Conservation (phyloP, 2,797 vertebrate genomes). For the Podargus strigoides region DNA sequence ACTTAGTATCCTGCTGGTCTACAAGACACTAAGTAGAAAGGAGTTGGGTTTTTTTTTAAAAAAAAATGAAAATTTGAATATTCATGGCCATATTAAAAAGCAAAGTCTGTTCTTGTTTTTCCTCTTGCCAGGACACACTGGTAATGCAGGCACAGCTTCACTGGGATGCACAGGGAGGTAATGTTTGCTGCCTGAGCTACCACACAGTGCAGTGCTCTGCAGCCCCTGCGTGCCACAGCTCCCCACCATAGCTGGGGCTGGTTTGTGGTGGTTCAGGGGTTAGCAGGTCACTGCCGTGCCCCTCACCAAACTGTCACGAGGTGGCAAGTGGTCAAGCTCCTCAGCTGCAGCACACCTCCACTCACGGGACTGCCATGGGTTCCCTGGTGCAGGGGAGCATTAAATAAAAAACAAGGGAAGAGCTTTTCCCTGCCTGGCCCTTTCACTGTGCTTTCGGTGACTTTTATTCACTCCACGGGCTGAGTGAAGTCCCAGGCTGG, state of each 20-base stretch:
- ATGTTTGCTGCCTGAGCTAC: background rate
- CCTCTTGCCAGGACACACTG: rapidly evolving
- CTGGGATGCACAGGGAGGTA: rapidly evolving
- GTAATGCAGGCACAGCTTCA: background rate
- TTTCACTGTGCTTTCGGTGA: background rate
- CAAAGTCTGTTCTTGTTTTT: background rate
- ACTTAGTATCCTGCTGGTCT: background rate
- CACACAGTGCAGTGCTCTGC: background rate
- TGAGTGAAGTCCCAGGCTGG: background rate
- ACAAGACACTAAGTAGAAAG: background rate
- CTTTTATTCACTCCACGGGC: background rate
- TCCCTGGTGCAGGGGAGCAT: background rate
- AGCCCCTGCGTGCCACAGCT: rapidly evolving
- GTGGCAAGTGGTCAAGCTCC: background rate
- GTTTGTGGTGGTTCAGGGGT: background rate
- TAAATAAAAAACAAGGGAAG: background rate
- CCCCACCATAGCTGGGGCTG: rapidly evolving
- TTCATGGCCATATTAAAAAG: background rate
- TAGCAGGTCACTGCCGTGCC: background rate
- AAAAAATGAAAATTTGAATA: background rate
- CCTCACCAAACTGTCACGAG: background rate
- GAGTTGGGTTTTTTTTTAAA: too few relatives aligned
- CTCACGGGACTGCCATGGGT: background rate
- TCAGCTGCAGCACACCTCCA: background rate
- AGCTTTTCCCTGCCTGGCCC: background rate